Evolutionary conservation across 1,140 invertebrate species (phyloP), one percentile per base, ranked within the genome.

Genomic region (Reticulitermes speratus): DNA sequence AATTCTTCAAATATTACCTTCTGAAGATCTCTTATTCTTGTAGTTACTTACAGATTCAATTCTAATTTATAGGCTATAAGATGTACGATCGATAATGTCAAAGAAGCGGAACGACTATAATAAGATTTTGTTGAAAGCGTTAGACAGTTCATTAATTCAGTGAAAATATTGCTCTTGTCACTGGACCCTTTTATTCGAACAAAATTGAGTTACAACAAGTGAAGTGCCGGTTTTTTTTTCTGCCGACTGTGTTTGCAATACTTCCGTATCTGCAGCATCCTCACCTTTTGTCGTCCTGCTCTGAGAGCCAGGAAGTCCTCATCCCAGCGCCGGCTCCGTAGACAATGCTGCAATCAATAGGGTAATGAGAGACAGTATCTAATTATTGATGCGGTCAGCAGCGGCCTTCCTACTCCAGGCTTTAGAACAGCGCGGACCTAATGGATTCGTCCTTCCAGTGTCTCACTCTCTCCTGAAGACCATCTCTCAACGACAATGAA

Each of bases 301-400:
- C 65, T n/a, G 8, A 30, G 25, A 30, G n/a, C 25, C 25, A 75
- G 25, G 65, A 30, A n/a, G 25, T 75, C 65, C 25, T 25, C 65
- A 9, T 9, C 25, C 19, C 65, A 25, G 25, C 25, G 25, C n/a
- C 65, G 8, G 9, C 65, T 75, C 65, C 25, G n/a, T 25, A 75
- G 65, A 75, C 65, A 75, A 75, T 75, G 65, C 65, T 75, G n/a
- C 65, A 75, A 75, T 75, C 65, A 75, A 75, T 75, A 75, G 65
- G 65, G 65, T 75, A 75, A 75, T 75, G 65, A 75, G 65, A n/a
- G 9, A 30, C 65, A 75, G 65, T 75, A 75, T 75, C 65, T 75
- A 75, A 75, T 75, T 75, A 75, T 75, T 75, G 65, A 30, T 75
- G 65, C 65, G 65, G 65, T 75, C n/a, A 75, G 65, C 65, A 75